These are phyloP conservation scores for Temnothorax curvispinosus DNA, from an alignment of 1,140 invertebrate species.

Conservation along the genomic window DNA sequence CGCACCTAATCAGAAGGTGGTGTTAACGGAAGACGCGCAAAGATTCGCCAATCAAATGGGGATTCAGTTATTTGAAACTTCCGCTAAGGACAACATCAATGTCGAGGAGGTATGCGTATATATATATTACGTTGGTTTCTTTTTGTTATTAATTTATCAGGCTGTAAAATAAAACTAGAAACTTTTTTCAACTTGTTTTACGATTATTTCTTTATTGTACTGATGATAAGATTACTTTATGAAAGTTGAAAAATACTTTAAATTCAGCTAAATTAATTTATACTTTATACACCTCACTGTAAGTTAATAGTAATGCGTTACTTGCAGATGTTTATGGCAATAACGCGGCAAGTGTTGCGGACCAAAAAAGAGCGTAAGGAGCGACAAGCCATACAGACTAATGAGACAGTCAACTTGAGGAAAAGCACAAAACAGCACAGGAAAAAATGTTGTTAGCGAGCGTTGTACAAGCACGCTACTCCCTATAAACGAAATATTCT, in stretches of 20 bases:
- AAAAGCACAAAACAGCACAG: conserved; percentile 84
- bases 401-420: conserved; percentile 86
- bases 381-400: conserved; percentile 87
- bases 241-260: neutral
- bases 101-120: conserved; percentile 96
- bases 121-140: conserved; percentile 85
- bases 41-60: conserved; percentile 98
- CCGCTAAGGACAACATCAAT: conserved; percentile 99
- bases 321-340: conserved; percentile 91
- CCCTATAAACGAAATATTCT: conserved; percentile 66
- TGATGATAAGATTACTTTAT: neutral
- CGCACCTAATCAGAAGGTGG: conserved; percentile 98
- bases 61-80: conserved; percentile 99
- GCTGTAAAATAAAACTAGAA: neutral
- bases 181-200: neutral
- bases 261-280: neutral
- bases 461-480: conserved; percentile 67
- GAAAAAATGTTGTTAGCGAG: conserved; percentile 84
- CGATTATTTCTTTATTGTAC: conserved; percentile 12
- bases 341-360: conserved; percentile 90
- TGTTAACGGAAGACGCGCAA: conserved; percentile 98
- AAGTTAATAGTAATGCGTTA: conserved; percentile 52
- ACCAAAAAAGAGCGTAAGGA: conserved; percentile 89
- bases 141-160: conserved; percentile 25
- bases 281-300: neutral